phyloP scores from a whole-genome alignment of 2,888 invertebrate genomes.

The Amblyjoppa fuscipennis region DNA sequence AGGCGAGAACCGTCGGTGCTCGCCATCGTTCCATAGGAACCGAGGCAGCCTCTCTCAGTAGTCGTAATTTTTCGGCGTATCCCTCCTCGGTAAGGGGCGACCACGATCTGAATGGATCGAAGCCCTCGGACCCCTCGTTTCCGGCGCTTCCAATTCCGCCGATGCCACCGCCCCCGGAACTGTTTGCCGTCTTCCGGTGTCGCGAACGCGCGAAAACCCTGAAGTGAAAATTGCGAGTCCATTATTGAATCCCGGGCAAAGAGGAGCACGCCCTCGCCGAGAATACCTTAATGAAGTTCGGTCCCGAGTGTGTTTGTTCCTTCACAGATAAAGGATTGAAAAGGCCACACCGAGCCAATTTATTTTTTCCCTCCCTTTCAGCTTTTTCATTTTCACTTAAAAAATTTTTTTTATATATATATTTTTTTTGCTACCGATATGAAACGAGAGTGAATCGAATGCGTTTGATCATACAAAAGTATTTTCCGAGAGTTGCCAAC shows the following conservation, averaged over 20 bases:
- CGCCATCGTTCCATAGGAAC: constrained; percentile 96
- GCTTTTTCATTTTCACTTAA: neutral
- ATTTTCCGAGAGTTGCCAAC: neutral
- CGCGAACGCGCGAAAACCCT: constrained; percentile 94
- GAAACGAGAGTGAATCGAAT: constrained; percentile 49
- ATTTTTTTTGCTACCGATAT: neutral
- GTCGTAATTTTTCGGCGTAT: constrained; percentile 91
- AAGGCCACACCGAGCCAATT: constrained; percentile 14
- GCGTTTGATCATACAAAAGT: constrained; percentile 50
- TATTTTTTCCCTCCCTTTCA: neutral
- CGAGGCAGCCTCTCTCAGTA: constrained; percentile 93
- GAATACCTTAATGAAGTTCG: constrained; percentile 30
- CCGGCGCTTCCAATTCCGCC: constrained; percentile 87
- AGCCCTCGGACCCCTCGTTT: constrained; percentile 86
- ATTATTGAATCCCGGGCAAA: constrained; percentile 45
- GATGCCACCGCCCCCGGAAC: constrained; percentile 79
- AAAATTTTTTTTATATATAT: neutral
- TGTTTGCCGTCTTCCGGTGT: constrained; percentile 92
- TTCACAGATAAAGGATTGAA: constrained; percentile 29
- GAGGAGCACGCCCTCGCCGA: constrained; percentile 17
- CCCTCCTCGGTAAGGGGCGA: constrained; percentile 90
- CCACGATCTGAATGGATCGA: constrained; percentile 87
- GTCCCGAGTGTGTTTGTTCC: constrained; percentile 35
- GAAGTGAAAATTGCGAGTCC: constrained; percentile 32
- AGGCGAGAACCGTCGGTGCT: constrained; percentile 96